Evolutionary conservation across 2,888 invertebrate genomes (phyloP), one percentile per base, ranked within the genome.

Genomic region (Cordilura impudica): DNA sequence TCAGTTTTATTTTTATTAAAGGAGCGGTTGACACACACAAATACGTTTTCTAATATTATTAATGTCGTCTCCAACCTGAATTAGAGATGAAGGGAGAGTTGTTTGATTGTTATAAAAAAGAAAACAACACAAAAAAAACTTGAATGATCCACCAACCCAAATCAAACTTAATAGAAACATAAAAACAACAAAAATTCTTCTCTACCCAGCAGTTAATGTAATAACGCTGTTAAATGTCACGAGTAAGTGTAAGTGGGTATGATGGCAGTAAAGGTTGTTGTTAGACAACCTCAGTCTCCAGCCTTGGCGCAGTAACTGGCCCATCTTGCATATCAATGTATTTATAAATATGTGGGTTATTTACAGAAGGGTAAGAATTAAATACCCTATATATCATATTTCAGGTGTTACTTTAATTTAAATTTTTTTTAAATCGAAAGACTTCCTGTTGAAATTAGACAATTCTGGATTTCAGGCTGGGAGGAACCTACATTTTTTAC

Each of bases 1-100:
- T 49, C 45, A 49, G 26, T 53, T 53, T 39, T 19, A 43, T 39
- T 18, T 1, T 47, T 58, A 51, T 67, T 51, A 16, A 58, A 65
- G 72, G 72, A 73, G 72, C 58, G 72, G 72, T 73, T 73, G 65
- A 56, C 56, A 65, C 18, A 72, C 26, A 63, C 56, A 72, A 63
- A 65, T 51, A 49, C 49, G 49, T 16, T 65, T 65, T 73, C 39
- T 73, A 58, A 71, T 61, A 53, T 61, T 61, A 61, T 61, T 61
- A 61, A 61, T 70, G 70, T 35, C 19, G 12, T 26, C 23, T 23
- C 16, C 2, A n/a, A 56, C 26, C 16, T 18, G 12, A 47, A 69
- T 35, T 16, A 43, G 10, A 0, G 19, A n/a, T 2, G 35, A 16
- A 16, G 26, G 12, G 43, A 26, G 23, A 26, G 16, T 39, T 31